Evolutionary conservation across 2,888 invertebrate genomes (phyloP).

Genomic region (Listrodromus nycthemerus): DNA sequence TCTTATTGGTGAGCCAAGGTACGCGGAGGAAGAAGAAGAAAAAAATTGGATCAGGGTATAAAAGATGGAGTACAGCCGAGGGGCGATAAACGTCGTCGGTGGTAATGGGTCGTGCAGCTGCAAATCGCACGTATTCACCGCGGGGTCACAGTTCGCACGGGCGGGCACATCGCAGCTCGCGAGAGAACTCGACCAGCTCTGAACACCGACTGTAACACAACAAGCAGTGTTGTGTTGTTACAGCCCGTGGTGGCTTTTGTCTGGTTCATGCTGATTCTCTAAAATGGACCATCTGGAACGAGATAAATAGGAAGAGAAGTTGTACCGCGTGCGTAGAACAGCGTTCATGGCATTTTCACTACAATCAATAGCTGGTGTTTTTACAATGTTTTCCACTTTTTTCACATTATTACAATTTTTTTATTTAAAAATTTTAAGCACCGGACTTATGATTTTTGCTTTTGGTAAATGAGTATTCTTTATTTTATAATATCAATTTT

Average conservation of each 20-base stretch:
- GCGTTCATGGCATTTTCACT: background rate
- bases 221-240: slow-evolving; percentile 17
- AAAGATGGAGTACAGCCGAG: slow-evolving; percentile 1
- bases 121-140: slow-evolving; percentile 40
- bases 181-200: slow-evolving; percentile 22
- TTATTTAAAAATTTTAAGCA: too few relatives aligned
- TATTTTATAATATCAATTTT: too few relatives aligned
- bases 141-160: slow-evolving; percentile 41
- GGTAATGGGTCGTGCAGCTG: slow-evolving; percentile 51
- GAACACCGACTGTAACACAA: slow-evolving; percentile 11
- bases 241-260: background rate
- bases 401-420: too few relatives aligned
- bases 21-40: background rate
- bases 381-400: background rate
- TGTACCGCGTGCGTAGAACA: background rate
- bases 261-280: slow-evolving; percentile 24
- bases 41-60: slow-evolving; percentile 8
- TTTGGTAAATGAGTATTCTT: too few relatives aligned
- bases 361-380: background rate
- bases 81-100: slow-evolving; percentile 34
- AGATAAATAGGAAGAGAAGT: background rate
- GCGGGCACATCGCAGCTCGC: slow-evolving; percentile 21
- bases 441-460: too few relatives aligned
- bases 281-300: slow-evolving; percentile 15
- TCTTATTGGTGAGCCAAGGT: background rate